Evolutionary conservation across 2,113 vertebrate genomes (phyloP).

Genomic region (Chlorodrepanis virens): DNA sequence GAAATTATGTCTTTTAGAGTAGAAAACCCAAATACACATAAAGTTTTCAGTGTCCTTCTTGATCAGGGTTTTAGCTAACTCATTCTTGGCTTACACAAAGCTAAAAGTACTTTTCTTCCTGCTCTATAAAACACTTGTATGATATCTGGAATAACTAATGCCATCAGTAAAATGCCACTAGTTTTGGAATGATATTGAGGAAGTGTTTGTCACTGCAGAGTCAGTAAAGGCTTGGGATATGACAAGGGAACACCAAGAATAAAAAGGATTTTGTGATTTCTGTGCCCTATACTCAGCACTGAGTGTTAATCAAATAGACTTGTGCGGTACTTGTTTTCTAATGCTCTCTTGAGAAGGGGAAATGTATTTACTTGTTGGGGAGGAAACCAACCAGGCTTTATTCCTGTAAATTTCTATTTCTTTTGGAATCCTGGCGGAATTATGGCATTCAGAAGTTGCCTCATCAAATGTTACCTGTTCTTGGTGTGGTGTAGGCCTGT

Average conservation of each 20-base stretch:
- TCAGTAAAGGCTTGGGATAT: neutral
- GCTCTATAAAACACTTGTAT: neutral
- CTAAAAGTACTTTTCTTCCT: neutral
- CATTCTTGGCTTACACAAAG: neutral
- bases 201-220: neutral
- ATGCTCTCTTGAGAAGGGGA: neutral
- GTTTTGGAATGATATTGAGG: neutral
- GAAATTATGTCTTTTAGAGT: neutral
- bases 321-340: neutral
- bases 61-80: neutral
- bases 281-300: rapidly evolving
- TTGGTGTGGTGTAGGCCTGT: neutral
- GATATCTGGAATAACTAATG: neutral
- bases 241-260: neutral
- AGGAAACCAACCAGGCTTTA: neutral
- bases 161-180: neutral
- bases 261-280: neutral
- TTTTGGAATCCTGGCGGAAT: neutral
- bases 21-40: neutral
- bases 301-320: neutral
- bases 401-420: neutral
- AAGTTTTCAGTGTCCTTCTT: neutral
- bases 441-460: neutral
- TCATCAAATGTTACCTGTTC: neutral
- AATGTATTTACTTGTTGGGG: neutral